Evolutionary conservation across 2,888 invertebrate genomes (phyloP).

Genomic region (Saturnia pavonia): DNA sequence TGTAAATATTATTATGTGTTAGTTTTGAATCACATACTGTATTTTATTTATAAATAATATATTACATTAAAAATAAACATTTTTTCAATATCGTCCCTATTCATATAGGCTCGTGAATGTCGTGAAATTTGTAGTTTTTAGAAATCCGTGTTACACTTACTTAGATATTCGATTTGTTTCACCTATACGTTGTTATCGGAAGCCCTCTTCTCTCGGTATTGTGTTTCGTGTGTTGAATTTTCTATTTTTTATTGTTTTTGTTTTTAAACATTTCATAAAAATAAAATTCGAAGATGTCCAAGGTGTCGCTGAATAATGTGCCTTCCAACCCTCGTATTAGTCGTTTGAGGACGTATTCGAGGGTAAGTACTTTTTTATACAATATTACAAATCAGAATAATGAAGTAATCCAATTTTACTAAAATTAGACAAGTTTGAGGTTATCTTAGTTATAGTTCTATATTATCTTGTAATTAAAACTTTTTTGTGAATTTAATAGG

Average conservation of each 20-base stretch:
- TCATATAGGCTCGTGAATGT: constrained; percentile 56
- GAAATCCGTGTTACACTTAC: constrained; percentile 34
- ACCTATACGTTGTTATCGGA: constrained; percentile 41
- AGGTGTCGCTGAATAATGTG: constrained; percentile 74
- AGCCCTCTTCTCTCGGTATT: constrained; percentile 47
- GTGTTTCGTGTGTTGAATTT: constrained; percentile 49
- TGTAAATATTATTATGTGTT: constrained; percentile 20
- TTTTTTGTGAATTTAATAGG: neutral
- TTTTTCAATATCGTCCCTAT: constrained; percentile 21
- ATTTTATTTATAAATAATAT: neutral
- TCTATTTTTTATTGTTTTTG: constrained; percentile 54
- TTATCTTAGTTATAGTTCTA: constrained; percentile 30
- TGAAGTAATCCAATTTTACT: constrained; percentile 22
- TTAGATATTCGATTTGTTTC: constrained; percentile 49
- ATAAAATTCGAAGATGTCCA: constrained; percentile 64
- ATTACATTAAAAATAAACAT: neutral
- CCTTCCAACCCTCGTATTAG: constrained; percentile 75
- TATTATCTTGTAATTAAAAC: neutral
- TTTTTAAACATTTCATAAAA: constrained; percentile 36
- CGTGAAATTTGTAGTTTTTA: constrained; percentile 44
- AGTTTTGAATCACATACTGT: neutral
- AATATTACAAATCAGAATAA: neutral
- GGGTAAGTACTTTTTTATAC: constrained; percentile 57
- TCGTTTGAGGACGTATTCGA: constrained; percentile 73
- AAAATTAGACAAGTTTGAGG: constrained; percentile 45